Conservation (phyloP, 2,113 vertebrate species). For the Taxidea taxus region DNA sequence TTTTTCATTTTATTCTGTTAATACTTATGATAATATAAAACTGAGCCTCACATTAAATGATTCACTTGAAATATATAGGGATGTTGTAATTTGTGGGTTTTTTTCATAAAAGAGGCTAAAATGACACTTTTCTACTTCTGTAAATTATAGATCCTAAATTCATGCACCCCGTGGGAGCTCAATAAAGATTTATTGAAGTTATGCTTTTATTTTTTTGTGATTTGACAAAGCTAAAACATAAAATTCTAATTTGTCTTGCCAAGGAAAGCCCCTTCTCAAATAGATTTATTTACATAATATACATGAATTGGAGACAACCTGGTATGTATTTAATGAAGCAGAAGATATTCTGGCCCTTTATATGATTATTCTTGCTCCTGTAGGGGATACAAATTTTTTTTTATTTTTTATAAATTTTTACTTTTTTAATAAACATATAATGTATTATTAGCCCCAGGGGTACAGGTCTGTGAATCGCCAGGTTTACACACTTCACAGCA, state of each 20-base stretch:
- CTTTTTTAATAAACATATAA: no score
- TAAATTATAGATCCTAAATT: constrained; percentile 57
- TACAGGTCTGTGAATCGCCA: no score
- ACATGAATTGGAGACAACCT: background rate
- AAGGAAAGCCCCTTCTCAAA: constrained; percentile 23
- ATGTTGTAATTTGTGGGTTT: constrained; percentile 25
- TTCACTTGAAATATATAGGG: constrained; percentile 67
- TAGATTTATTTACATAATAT: constrained; percentile 4
- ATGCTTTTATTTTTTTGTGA: constrained; percentile 31
- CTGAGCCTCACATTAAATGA: constrained; percentile 69
- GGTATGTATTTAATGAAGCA: background rate
- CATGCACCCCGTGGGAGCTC: constrained; percentile 43
- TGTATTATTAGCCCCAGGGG: no score
- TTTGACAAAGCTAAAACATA: constrained; percentile 31
- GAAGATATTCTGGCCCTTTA: background rate
- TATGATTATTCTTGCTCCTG: background rate
- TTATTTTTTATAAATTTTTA: no score
- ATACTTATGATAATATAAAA: constrained; percentile 37
- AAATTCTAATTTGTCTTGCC: constrained; percentile 45
- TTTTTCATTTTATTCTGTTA: constrained; percentile 40
- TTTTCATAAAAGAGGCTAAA: background rate
- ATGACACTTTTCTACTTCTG: constrained; percentile 60
- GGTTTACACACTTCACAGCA: no score
- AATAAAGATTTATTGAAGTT: constrained; percentile 70
- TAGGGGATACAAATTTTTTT: background rate